A percentile compares a stretch with the other conserved stretches of the same genome.
Evolutionary conservation across 1,140 invertebrate genomes (phyloP).

Genomic region (Cyclina sinensis): DNA sequence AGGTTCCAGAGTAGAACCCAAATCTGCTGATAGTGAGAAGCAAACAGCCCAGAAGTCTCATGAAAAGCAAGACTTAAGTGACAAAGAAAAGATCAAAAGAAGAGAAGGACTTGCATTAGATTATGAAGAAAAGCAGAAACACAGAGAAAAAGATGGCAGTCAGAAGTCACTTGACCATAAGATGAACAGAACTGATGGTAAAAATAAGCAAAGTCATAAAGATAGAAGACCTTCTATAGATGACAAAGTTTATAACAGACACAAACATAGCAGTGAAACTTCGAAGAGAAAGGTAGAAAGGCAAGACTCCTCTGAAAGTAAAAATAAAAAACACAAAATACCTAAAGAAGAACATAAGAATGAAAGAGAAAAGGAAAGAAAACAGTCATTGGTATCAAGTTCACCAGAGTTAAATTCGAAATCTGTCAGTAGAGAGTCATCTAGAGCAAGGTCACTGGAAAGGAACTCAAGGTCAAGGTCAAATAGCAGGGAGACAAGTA

Average conservation of each 20-base stretch:
- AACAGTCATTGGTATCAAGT: background rate
- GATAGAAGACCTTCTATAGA: background rate
- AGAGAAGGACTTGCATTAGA: constrained; percentile 16
- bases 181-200: background rate
- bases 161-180: constrained; percentile 2
- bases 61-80: background rate
- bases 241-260: background rate
- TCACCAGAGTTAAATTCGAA: background rate
- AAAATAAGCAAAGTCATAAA: constrained; percentile 24
- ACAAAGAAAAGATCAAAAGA: background rate
- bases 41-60: background rate
- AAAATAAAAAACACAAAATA: background rate
- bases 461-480: constrained; percentile 22
- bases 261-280: too few species aligned
- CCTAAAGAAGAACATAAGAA: constrained; percentile 19
- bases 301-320: background rate
- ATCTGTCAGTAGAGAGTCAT: constrained; percentile 8
- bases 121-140: background rate
- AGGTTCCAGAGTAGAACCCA: background rate
- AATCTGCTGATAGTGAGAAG: background rate
- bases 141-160: background rate
- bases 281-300: background rate
- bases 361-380: constrained; percentile 20
- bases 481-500: background rate
- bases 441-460: background rate